Evolutionary conservation across 1,140 invertebrate genomes (phyloP), one percentile per base, ranked within the genome.

Genomic region (Manduca sexta): DNA sequence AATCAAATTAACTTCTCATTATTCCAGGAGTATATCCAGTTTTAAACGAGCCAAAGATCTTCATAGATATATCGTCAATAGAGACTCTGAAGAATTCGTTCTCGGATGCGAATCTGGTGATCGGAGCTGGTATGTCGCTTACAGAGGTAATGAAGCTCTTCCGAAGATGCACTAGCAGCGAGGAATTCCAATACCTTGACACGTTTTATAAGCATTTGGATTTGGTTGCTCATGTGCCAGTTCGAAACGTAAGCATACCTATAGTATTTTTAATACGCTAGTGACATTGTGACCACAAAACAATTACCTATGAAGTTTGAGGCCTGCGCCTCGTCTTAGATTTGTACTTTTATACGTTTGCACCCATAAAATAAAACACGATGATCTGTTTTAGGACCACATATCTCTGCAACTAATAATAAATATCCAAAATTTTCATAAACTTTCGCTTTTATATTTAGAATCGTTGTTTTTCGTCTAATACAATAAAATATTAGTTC

Each of bases 181-280:
- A 63, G 12, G 79, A 82, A 60, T 90, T 84, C 66, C 61, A 52
- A 26, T 90, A 90, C 51, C 73, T 88, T 31, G 50, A 59, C 2
- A 63, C 84, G 40, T 74, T 89, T 49, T 74, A 81, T 60, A 52
- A 83, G 0, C 88, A 90, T 63, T 86, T 94, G 44, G 91, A 93
- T 65, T 72, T 93, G 42, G 89, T 94, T 41, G 93, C 92, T 1
- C 92, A 91, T 79, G 86, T 92, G 3, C 89, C 92, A 12, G 90
- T 94, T 2, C 86, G 92, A 76, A 94, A 94, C 87, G 92, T 93
- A 69, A 88, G 90, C 89, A 66, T 37, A 42, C 37, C 17, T 40
- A 26, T 26, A 1, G 4, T 5, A 26, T 26, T 26, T 26, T 0
- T 3, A 26, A 8, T 26, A 26, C 21, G 21, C 4, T 8, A 26